Evolutionary conservation across 2,888 invertebrate species (phyloP).

Genomic region (Drosophila multiciliata): DNA sequence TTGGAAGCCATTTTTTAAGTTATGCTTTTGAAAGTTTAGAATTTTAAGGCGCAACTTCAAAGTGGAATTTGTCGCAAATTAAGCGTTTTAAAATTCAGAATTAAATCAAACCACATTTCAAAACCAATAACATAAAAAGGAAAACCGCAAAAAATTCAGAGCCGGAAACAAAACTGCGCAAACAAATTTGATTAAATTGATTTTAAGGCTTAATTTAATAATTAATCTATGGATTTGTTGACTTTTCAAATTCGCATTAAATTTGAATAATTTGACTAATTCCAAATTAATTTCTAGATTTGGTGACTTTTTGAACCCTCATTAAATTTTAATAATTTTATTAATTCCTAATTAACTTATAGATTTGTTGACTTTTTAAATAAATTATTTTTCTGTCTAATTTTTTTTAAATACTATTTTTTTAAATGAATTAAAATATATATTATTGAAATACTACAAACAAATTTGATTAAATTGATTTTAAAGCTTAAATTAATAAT

Average conservation of each 20-base stretch:
- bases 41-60: neutral
- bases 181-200: neutral
- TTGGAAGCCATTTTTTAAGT: rapidly evolving
- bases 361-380: too few species aligned
- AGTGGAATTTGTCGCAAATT: neutral
- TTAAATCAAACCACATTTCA: neutral
- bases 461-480: too few species aligned
- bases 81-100: neutral
- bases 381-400: too few species aligned
- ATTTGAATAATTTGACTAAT: neutral
- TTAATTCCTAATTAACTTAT: too few species aligned
- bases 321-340: neutral
- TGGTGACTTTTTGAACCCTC: neutral
- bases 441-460: too few species aligned
- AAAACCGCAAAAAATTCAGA: too few species aligned
- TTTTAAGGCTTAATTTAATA: neutral
- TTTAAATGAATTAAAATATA: too few species aligned
- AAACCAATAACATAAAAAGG: neutral
- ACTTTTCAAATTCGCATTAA: neutral
- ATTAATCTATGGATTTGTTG: neutral
- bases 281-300: rapidly evolving
- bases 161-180: neutral
- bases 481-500: too few species aligned
- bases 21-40: neutral
- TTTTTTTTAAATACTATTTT: too few species aligned